phyloP scores from a whole-genome alignment of 2,113 vertebrate genomes.

The Pseudolaguvia tuberculata region DNA sequence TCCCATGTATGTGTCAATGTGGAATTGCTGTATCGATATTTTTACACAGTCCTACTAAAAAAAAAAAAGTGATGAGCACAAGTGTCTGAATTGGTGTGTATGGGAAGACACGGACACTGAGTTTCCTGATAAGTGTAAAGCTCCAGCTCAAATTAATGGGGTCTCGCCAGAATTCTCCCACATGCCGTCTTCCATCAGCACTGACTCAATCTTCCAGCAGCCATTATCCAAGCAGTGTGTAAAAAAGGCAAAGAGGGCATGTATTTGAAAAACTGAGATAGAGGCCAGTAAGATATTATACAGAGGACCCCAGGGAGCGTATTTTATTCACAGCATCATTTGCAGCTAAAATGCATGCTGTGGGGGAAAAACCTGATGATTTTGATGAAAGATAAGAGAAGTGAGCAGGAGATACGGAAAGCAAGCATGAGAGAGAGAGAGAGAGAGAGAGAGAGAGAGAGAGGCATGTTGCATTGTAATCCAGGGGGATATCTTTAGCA shows the following conservation, averaged over 20 bases:
- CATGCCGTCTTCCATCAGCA: conserved; percentile 32
- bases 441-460: background rate
- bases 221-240: conserved; percentile 32
- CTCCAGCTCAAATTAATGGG: conserved; percentile 28
- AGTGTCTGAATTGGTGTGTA: background rate
- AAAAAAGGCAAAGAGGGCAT: conserved; percentile 4
- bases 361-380: background rate
- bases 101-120: background rate
- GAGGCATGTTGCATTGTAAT: conserved; percentile 27
- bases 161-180: conserved; percentile 28
- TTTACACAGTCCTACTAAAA: background rate
- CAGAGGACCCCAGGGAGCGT: background rate
- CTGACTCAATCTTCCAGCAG: conserved; percentile 31
- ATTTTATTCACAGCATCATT: conserved; percentile 27
- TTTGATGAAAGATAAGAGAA: conserved; percentile 21
- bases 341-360: conserved; percentile 10
- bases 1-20: too few relatives aligned
- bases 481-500: conserved; percentile 21
- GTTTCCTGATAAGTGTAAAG: conserved; percentile 17
- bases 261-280: background rate
- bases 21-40: too few relatives aligned
- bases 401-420: too few relatives aligned
- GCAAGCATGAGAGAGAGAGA: too few relatives aligned
- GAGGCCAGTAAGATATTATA: background rate
- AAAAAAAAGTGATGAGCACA: conserved; percentile 5